A percentile compares a stretch with the other conserved stretches of the same genome.
These are phyloP conservation scores for Arremon brunneinucha DNA, from an alignment of 2,797 vertebrate genomes.

Conservation along the genomic window DNA sequence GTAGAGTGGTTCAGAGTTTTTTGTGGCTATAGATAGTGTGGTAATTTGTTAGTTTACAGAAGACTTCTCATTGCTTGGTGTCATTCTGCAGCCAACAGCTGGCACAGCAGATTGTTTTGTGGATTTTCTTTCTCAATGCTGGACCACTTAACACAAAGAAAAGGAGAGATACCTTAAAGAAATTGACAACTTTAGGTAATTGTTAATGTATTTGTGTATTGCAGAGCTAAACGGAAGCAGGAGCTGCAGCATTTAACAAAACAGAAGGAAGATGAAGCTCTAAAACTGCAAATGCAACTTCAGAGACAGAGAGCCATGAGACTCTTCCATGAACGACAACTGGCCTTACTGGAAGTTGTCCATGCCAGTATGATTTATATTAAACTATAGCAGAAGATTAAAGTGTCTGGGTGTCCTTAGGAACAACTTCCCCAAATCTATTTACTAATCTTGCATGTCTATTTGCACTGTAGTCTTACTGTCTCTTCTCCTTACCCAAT, in stretches of 20 bases:
- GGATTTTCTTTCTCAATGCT: not conserved
- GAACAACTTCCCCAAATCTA: not conserved
- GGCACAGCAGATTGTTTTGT: not conserved
- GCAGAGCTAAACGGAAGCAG: conserved; percentile 79
- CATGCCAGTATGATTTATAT: conserved; percentile 79
- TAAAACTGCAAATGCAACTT: conserved; percentile 80
- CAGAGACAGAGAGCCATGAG: conserved; percentile 86
- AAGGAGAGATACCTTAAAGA: not conserved
- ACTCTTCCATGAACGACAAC: conserved; percentile 84
- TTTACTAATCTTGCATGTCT: not conserved
- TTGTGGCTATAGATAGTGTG: fast-evolving
- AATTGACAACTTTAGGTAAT: not conserved
- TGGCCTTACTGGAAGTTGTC: conserved; percentile 85
- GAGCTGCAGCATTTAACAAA: conserved; percentile 75
- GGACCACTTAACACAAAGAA: not conserved
- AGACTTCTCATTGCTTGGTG: not conserved
- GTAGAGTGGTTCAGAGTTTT: not conserved
- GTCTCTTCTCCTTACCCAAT: not conserved
- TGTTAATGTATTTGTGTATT: conserved; percentile 14
- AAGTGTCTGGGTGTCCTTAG: not conserved
- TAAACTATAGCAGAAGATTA: conserved; percentile 8
- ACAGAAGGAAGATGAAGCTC: conserved; percentile 81
- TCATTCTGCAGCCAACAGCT: not conserved
- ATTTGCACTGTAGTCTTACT: not conserved
- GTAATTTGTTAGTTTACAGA: not conserved